phyloP scores from a whole-genome alignment of 2,888 invertebrate genomes.

The Apotomis turbidana region DNA sequence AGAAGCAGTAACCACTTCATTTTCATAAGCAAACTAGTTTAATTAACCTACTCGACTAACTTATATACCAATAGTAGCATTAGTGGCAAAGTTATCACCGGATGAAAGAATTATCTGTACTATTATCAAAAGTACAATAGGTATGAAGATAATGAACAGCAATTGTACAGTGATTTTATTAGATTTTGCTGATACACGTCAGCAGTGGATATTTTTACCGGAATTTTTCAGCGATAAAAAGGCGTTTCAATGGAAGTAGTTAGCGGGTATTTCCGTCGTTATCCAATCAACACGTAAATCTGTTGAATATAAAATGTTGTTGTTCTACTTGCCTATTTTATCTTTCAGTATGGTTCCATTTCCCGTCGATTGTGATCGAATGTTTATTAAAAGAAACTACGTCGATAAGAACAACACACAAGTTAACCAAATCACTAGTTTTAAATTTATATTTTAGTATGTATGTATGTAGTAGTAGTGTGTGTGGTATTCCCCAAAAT shows the following conservation, averaged over 20 bases:
- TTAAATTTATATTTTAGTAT: too few species aligned
- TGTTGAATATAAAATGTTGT: too few species aligned
- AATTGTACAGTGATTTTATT: neutral
- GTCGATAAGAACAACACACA: too few species aligned
- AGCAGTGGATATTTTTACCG: neutral
- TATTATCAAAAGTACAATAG: constrained; percentile 3
- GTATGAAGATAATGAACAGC: neutral
- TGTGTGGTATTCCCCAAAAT: too few species aligned
- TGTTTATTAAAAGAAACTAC: too few species aligned
- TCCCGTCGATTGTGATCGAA: too few species aligned
- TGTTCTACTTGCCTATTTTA: too few species aligned
- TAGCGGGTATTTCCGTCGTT: too few species aligned
- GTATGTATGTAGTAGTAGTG: too few species aligned
- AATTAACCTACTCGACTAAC: neutral
- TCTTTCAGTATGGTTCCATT: too few species aligned
- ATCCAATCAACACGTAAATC: too few species aligned
- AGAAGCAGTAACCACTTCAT: constrained; percentile 32
- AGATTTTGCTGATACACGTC: neutral
- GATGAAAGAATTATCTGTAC: neutral
- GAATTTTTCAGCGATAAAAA: neutral
- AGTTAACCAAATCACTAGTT: too few species aligned
- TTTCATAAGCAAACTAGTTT: neutral
- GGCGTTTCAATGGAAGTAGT: neutral
- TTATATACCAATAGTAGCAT: neutral
- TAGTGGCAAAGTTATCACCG: neutral